These are phyloP conservation scores for Heterotilapia buettikoferi DNA, from an alignment of 2,113 vertebrate species.

Conservation along the genomic window DNA sequence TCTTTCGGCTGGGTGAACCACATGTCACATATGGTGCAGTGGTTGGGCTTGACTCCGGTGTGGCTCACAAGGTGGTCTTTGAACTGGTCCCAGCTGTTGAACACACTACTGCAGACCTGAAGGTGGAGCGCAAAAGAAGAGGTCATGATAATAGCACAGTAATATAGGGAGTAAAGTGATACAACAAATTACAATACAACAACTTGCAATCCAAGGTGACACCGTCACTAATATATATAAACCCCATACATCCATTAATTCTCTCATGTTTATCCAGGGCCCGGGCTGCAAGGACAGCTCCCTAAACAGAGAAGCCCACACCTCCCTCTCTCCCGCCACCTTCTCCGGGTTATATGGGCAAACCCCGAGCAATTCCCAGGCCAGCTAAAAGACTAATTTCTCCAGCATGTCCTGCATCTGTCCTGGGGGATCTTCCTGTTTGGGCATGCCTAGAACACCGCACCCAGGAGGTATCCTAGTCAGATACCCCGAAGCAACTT, in stretches of 20 bases:
- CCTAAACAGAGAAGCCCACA: not conserved
- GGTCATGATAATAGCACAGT: not conserved
- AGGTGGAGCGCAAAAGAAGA: not conserved
- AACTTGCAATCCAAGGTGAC: not conserved
- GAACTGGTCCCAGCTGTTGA: slow-evolving; percentile 98
- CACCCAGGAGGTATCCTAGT: not conserved
- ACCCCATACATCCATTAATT: no score
- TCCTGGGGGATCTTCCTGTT: not conserved
- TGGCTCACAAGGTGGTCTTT: slow-evolving; percentile 97
- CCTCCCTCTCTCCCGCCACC: not conserved
- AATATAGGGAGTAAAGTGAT: not conserved
- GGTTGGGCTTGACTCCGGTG: slow-evolving; percentile 94
- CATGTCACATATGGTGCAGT: slow-evolving; percentile 93
- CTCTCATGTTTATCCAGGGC: no score
- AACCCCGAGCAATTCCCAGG: not conserved
- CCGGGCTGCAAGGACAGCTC: no score
- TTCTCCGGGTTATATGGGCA: not conserved
- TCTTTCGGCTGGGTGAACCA: slow-evolving; percentile 95
- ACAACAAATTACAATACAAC: not conserved
- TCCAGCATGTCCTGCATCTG: not conserved
- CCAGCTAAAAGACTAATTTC: not conserved
- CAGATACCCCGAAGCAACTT: not conserved
- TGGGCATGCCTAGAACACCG: not conserved
- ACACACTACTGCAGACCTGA: slow-evolving; percentile 95
- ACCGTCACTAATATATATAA: not conserved